Base-by-base conservation (phyloP, 2,797 vertebrate genomes). In the Eurystomus glaucurus region DNA sequence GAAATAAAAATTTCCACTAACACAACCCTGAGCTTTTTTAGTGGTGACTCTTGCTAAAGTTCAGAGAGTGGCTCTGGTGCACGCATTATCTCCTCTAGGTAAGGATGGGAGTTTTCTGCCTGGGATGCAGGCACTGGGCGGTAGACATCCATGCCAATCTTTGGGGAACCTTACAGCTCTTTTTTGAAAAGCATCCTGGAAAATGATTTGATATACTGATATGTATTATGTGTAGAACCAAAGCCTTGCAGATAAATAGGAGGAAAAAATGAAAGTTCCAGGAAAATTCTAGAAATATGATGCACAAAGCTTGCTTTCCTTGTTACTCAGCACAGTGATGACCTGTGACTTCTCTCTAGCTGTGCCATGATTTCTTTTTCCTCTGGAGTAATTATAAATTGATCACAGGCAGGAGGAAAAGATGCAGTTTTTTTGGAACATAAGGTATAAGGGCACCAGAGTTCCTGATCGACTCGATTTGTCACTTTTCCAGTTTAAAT, bases 321-420 rank as follows among this genome's bases (percentile, higher is more conserved):
- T 46, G 70, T 39, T 61, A 72, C 14, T 72, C 3, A 0, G 18
- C 61, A 61, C n/a, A 21, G 39, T 11, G 41, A 14, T 65, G 25
- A 78, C 23, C 91, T 85, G 28, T 70, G 70, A 52, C n/a, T 70
- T 92, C 29, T 26, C 45, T 80, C 71, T 74, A 43, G 8, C 84
- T 81, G 72, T 85, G 41, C 70, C 9, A 10, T 37, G 65, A 57
- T 61, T 87, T 91, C 23, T 15, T 82, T 78, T 64, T 62, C 68
- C 71, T 93, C 75, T 80, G 55, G 35, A 74, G 46, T 65, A 80
- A 90, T 79, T 90, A 62, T 51, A 83, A 93, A 87, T 89, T 87
- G 75, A 76, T 85, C 52, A 82, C n/a, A 82, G n/a, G 31, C 61
- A 81, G 70, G 31, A 81, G 85, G 74, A 88, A 58, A 85, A 80